phyloP scores from a whole-genome alignment of 2,113 vertebrate genomes.

The Hyla sarda region DNA sequence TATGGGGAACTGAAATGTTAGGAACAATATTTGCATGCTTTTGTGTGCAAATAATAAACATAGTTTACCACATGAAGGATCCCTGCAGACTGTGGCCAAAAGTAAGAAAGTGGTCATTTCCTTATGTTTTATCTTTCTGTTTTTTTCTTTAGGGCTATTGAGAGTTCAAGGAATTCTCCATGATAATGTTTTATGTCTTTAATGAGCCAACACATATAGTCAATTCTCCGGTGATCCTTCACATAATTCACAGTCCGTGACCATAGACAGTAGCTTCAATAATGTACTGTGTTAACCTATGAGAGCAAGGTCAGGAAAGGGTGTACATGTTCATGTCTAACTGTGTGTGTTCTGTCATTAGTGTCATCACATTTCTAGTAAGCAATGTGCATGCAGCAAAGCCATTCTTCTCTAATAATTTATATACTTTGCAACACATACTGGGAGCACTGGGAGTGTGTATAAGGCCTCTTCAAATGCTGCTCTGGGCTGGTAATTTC shows the following conservation, averaged over 20 bases:
- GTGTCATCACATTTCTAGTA: background rate
- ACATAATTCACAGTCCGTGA: slow-evolving; percentile 3
- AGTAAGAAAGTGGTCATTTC: background rate
- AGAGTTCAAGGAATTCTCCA: background rate
- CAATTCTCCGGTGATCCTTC: background rate
- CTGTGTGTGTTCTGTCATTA: background rate
- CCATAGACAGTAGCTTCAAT: slow-evolving; percentile 11
- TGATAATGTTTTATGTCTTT: background rate
- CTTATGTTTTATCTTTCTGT: background rate
- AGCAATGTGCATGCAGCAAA: background rate
- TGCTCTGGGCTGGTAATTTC: too few relatives aligned
- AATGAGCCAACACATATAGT: background rate
- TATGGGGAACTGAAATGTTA: background rate
- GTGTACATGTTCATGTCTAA: background rate
- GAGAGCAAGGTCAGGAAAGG: background rate
- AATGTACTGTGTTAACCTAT: background rate
- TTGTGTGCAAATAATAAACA: too few relatives aligned
- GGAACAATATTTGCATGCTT: background rate
- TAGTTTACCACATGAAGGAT: background rate
- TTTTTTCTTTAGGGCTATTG: background rate
- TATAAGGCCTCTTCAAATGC: too few relatives aligned
- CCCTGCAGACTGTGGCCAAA: background rate
- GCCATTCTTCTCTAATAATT: background rate
- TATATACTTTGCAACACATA: background rate
- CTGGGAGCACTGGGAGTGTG: too few relatives aligned